phyloP scores from a whole-genome alignment of 2,797 vertebrate genomes.

The Pelobates cultripes region DNA sequence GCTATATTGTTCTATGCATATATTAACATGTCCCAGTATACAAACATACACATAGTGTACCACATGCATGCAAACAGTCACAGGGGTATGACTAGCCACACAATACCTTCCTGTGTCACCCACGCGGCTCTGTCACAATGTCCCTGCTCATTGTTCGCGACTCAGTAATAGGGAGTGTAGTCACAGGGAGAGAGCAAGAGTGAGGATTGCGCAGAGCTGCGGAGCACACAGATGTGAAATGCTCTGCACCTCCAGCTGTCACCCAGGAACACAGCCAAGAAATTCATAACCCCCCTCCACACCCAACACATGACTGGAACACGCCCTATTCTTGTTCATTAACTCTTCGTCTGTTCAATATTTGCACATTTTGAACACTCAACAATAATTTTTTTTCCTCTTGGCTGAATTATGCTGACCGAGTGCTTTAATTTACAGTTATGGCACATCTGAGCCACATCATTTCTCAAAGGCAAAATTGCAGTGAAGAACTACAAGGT shows the following conservation, averaged over 20 bases:
- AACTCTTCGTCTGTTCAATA: constrained; percentile 21
- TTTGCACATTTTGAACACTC: background rate
- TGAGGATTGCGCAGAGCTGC: constrained; percentile 23
- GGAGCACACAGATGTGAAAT: constrained; percentile 48
- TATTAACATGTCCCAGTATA: background rate
- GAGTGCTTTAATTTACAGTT: no score
- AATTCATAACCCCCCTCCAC: constrained; percentile 41
- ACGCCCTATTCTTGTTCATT: constrained; percentile 12
- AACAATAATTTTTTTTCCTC: background rate
- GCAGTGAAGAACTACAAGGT: no score
- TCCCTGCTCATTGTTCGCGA: constrained; percentile 29
- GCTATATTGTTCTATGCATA: background rate
- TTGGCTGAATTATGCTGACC: no score
- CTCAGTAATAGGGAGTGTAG: constrained; percentile 17
- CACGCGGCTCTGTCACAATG: constrained; percentile 31
- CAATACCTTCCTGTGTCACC: constrained; percentile 36
- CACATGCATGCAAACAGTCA: no score
- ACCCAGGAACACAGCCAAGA: constrained; percentile 44
- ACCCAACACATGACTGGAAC: constrained; percentile 3
- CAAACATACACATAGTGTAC: no score
- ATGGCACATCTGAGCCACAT: no score
- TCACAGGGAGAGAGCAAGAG: background rate
- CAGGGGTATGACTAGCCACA: constrained; percentile 24
- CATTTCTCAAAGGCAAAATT: no score
- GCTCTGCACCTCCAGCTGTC: constrained; percentile 46